Percentiles rank a stretch among this genome's conserved stretches.
These are phyloP conservation scores for Podarcis lilfordi DNA, from an alignment of 2,797 vertebrate genomes.

Conservation along the genomic window DNA sequence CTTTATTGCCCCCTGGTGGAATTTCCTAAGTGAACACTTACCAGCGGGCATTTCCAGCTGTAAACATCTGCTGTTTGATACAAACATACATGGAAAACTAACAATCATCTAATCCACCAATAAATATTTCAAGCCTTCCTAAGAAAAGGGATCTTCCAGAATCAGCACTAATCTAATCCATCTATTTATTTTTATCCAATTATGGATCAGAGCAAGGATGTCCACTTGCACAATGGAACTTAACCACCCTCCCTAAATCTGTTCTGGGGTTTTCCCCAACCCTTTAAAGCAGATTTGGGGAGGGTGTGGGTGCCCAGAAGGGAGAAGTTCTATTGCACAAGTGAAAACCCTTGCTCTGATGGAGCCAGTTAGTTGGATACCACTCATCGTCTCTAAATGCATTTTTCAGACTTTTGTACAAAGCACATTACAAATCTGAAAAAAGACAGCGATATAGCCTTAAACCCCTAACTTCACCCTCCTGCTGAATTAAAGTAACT, in stretches of 20 bases:
- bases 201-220: too few relatives aligned
- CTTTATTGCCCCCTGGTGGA: conserved; percentile 69
- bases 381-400: background rate
- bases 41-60: background rate
- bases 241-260: too few relatives aligned
- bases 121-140: background rate
- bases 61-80: background rate
- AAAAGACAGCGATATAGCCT: background rate
- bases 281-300: too few relatives aligned
- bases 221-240: too few relatives aligned
- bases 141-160: background rate
- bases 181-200: rapidly evolving
- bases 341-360: background rate
- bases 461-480: background rate
- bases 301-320: too few relatives aligned
- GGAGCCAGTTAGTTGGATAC: background rate
- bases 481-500: background rate
- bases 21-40: background rate
- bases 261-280: too few relatives aligned
- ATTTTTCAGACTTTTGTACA: background rate
- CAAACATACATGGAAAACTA: rapidly evolving
- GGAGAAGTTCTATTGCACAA: too few relatives aligned
- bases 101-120: background rate
- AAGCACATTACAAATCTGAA: background rate
- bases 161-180: rapidly evolving